These are phyloP conservation scores for Nemapogon koenigi DNA, from an alignment of 2,888 invertebrate genomes.

Conservation along the genomic window DNA sequence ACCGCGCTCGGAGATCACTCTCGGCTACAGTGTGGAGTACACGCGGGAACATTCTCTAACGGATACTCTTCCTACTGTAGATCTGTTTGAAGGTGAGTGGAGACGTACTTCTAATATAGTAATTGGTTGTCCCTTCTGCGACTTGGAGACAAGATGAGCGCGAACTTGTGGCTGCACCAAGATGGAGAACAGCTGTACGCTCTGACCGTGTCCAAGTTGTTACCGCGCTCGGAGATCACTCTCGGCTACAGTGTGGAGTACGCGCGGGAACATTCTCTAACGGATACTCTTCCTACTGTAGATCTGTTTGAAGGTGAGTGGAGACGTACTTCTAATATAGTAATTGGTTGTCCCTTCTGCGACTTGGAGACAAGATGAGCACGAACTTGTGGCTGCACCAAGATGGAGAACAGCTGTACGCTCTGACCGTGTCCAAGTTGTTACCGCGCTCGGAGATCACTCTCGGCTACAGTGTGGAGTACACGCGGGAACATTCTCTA, in stretches of 20 bases:
- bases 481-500: slow-evolving; percentile 18
- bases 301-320: slow-evolving; percentile 1
- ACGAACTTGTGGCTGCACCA: slow-evolving; percentile 42
- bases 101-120: too few species aligned
- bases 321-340: too few species aligned
- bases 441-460: slow-evolving; percentile 25
- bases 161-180: slow-evolving; percentile 40
- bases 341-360: slow-evolving; percentile 37
- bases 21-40: slow-evolving; percentile 36
- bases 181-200: slow-evolving; percentile 30
- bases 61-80: not conserved
- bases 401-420: slow-evolving; percentile 29
- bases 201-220: slow-evolving; percentile 25
- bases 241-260: slow-evolving; percentile 37
- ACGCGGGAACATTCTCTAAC: slow-evolving; percentile 13
- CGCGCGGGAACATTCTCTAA: slow-evolving; percentile 14
- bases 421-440: slow-evolving; percentile 26
- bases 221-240: slow-evolving; percentile 25
- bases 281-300: not conserved
- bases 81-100: slow-evolving; percentile 1
- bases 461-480: slow-evolving; percentile 34
- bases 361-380: slow-evolving; percentile 26
- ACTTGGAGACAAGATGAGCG: slow-evolving; percentile 27
- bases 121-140: slow-evolving; percentile 39
- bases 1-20: slow-evolving; percentile 25